A percentile compares a stretch with the other conserved stretches of the same genome.
These are phyloP conservation scores for Poeciliopsis gracilis DNA, from an alignment of 2,797 vertebrate genomes.

Conservation along the genomic window DNA sequence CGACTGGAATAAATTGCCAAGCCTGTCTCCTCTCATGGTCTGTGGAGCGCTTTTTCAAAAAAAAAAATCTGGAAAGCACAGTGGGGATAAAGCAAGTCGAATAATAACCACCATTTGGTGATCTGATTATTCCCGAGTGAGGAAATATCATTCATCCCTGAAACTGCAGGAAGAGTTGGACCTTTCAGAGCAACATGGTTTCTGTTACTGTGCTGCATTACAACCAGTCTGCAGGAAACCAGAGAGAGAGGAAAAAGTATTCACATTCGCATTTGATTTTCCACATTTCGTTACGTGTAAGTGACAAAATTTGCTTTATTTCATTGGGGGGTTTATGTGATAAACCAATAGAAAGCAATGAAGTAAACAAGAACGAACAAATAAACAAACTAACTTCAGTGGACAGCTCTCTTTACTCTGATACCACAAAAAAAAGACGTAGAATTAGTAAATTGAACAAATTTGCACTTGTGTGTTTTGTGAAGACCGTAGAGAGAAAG, in stretches of 20 bases:
- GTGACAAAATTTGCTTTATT: neutral
- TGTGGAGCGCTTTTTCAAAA: conserved; percentile 20
- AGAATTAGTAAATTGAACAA: neutral
- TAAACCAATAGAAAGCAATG: neutral
- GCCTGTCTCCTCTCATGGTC: conserved; percentile 60
- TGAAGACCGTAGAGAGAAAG: no score
- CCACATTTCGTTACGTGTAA: neutral
- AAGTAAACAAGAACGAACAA: neutral
- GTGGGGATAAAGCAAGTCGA: conserved; percentile 33
- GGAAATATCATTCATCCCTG: conserved; percentile 60
- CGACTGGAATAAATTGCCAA: conserved; percentile 40
- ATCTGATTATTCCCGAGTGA: conserved; percentile 72
- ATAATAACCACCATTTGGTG: conserved; percentile 50
- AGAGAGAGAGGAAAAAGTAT: neutral
- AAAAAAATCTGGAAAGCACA: conserved; percentile 45
- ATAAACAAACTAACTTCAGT: neutral
- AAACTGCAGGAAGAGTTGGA: conserved; percentile 49
- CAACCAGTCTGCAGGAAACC: conserved; percentile 11
- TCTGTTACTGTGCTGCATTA: conserved; percentile 24
- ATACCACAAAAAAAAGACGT: neutral
- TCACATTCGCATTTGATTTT: neutral
- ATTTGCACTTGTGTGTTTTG: neutral
- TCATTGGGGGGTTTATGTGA: neutral
- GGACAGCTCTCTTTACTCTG: neutral
- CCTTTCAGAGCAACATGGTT: conserved; percentile 28